Evolutionary conservation across 2,888 invertebrate species (phyloP).

Genomic region (Synanthedon tipuliformis): DNA sequence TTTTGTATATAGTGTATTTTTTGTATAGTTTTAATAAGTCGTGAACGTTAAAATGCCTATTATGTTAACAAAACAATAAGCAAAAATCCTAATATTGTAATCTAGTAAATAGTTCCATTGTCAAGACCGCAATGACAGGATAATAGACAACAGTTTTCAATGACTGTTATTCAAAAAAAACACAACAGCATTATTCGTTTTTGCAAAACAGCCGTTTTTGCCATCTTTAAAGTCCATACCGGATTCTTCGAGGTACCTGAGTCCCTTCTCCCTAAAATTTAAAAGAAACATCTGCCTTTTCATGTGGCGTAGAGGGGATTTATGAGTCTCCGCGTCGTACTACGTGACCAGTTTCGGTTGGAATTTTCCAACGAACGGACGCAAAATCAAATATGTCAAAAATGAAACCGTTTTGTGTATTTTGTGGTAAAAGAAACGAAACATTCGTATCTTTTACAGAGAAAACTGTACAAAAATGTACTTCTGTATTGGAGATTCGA

Average conservation of each 20-base stretch:
- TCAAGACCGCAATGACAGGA: too few relatives aligned
- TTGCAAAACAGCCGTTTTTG: too few relatives aligned
- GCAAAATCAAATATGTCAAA: neutral
- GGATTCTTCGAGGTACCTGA: slow-evolving; percentile 1
- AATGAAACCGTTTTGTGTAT: neutral
- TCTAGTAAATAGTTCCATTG: too few relatives aligned
- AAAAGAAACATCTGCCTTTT: neutral
- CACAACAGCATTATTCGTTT: too few relatives aligned
- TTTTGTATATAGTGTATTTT: too few relatives aligned
- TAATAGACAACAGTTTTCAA: too few relatives aligned
- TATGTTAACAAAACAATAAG: too few relatives aligned
- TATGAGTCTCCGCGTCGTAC: neutral
- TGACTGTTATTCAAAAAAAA: too few relatives aligned
- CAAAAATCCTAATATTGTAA: too few relatives aligned
- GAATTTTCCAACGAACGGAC: neutral
- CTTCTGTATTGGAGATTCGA: neutral
- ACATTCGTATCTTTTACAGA: neutral
- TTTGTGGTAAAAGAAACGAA: slow-evolving; percentile 1
- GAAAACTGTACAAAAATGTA: neutral
- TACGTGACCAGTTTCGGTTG: neutral
- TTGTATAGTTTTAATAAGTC: too few relatives aligned
- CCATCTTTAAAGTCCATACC: too few relatives aligned
- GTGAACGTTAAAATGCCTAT: too few relatives aligned
- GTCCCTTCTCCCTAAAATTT: neutral
- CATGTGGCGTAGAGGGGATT: neutral